phyloP scores from a whole-genome alignment of 2,888 invertebrate species.

The Scaptodrosophila latifasciaeformis region DNA sequence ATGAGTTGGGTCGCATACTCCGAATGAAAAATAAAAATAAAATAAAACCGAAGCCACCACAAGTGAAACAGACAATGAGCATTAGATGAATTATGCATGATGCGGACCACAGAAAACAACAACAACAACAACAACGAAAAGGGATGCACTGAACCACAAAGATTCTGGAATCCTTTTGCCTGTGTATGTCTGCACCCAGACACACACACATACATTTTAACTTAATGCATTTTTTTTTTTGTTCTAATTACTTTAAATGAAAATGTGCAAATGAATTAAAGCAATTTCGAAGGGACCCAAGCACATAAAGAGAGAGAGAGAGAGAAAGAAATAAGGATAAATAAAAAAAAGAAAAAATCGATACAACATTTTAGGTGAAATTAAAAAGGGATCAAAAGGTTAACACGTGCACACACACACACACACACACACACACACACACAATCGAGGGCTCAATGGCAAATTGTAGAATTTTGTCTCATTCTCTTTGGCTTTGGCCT shows the following conservation, averaged over 20 bases:
- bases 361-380: slow-evolving; percentile 43
- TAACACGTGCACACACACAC: slow-evolving; percentile 48
- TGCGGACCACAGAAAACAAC: slow-evolving; percentile 12
- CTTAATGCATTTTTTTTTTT: too few species aligned
- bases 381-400: slow-evolving; percentile 55
- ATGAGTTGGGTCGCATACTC: slow-evolving; percentile 47
- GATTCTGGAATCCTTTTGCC: too few species aligned
- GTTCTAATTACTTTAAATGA: slow-evolving; percentile 61
- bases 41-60: too few species aligned
- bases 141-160: slow-evolving; percentile 42
- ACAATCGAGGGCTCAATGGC: background rate
- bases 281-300: slow-evolving; percentile 3
- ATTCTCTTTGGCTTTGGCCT: slow-evolving; percentile 1
- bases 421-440: slow-evolving; percentile 13
- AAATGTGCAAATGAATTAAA: slow-evolving; percentile 34
- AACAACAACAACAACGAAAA: slow-evolving; percentile 19
- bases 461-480: too few species aligned
- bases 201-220: too few species aligned
- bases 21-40: slow-evolving; percentile 17
- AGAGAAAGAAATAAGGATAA: background rate
- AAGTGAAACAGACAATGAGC: slow-evolving; percentile 37
- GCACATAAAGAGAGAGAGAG: background rate
- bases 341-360: slow-evolving; percentile 39
- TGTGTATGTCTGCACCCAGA: too few species aligned
- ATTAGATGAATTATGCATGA: slow-evolving; percentile 51